Evolutionary conservation across 2,797 vertebrate species (phyloP), one percentile per base, ranked within the genome.

Genomic region (Halcyon smyrnensis): DNA sequence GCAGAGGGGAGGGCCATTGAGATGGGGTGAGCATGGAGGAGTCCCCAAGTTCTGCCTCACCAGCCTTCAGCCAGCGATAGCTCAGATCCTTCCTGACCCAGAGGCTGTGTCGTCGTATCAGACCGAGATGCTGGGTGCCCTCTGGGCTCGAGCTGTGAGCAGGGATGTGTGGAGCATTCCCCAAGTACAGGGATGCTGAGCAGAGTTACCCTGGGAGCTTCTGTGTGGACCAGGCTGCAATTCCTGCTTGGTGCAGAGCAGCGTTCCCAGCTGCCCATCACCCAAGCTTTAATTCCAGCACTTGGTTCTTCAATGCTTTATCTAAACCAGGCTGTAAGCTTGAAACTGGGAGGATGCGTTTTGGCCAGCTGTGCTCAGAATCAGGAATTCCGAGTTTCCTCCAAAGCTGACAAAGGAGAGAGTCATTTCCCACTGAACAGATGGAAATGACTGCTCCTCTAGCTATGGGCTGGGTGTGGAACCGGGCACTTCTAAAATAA

Each of bases 311-410:
- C 75, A 93, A 15, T 24, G 92, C 79, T 95, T 94, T 84, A 60
- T 73, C 91, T 92, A 96, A 93, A 89, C 41, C 50, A 75, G 92
- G 68, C 95, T 96, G 80, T 82, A 95, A 78, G 80, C 78, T 71
- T 39, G 1, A 96, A 43, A 75, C 24, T 48, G 94, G 89, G 95
- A 94, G 92, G 76, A 83, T 41, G 84, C 2, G 2, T 85, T 97
- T 94, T 81, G 80, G 77, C 91, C 16, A 28, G 79, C 87, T 89
- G 67, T 1, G 11, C 92, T 94, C 87, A 45, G 53, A 96, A 94
- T 94, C 87, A 89, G 93, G 90, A 97, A 97, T 95, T 97, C 94
- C 95, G 93, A 93, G 74, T 96, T 92, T 95, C 96, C 93, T 90
- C 90, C 96, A 95, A 97, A 90, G 69, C 94, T 95, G 95, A 95